Conservation (phyloP, 2,113 vertebrate genomes). For the Odocoileus hemionus region DNA sequence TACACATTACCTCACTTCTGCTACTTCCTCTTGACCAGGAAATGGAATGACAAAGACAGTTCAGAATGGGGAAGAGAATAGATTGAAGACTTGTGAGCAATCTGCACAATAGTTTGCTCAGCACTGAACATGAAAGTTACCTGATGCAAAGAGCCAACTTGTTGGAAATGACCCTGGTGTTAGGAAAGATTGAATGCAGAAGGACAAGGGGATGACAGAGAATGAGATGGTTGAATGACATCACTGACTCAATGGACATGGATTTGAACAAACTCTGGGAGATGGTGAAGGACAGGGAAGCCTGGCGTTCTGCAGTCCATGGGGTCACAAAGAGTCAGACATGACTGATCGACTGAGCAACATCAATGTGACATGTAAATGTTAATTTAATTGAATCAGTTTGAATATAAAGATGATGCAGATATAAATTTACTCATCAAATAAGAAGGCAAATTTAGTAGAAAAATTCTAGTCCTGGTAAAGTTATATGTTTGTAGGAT, state of each 20-base stretch:
- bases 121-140: not conserved
- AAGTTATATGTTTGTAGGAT: not conserved
- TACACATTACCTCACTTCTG: not conserved
- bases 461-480: not conserved
- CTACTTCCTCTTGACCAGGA: not conserved
- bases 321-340: not conserved
- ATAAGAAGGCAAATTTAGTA: not conserved
- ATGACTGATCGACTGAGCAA: not conserved
- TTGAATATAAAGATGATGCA: not conserved
- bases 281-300: not conserved
- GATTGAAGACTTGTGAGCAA: not conserved
- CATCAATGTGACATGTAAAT: not conserved
- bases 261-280: not conserved
- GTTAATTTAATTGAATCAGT: not conserved
- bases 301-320: not conserved
- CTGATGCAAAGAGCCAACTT: not conserved
- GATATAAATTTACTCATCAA: not conserved
- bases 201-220: not conserved
- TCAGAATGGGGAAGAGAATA: not conserved
- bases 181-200: not conserved
- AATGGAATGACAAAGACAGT: not conserved
- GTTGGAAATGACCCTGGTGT: not conserved
- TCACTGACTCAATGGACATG: not conserved
- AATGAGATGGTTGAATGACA: not conserved
- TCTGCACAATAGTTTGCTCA: not conserved